Percentiles rank a stretch among this genome's conserved stretches.
These are phyloP conservation scores for Aphrophora alni DNA, from an alignment of 2,888 invertebrate species.

Conservation along the genomic window DNA sequence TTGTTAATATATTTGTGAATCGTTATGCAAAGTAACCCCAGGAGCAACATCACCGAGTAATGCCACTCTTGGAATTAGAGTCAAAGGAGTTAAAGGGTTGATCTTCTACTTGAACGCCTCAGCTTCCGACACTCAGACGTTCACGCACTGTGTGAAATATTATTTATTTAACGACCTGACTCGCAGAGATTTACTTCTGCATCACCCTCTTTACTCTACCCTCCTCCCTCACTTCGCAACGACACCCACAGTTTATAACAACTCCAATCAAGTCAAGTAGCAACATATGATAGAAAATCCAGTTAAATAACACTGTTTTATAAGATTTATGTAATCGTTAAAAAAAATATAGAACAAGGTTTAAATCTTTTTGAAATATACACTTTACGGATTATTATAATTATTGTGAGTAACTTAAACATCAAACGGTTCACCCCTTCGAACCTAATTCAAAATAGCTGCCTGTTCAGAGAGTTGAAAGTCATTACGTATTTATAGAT, in stretches of 20 bases:
- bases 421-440: neutral
- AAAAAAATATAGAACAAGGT: neutral
- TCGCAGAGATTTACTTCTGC: too few species aligned
- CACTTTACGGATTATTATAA: neutral
- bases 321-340: neutral
- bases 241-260: neutral
- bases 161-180: neutral
- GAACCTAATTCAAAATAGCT: neutral
- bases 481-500: too few species aligned
- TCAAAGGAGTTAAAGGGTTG: neutral
- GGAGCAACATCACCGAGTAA: neutral
- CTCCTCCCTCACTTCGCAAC: neutral
- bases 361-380: neutral
- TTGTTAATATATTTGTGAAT: too few species aligned
- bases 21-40: neutral
- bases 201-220: neutral
- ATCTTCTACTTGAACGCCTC: neutral
- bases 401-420: neutral
- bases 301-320: neutral
- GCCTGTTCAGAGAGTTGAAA: neutral
- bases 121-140: neutral
- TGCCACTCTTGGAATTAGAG: neutral
- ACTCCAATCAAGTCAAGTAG: neutral
- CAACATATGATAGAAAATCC: slow-evolving; percentile 6
- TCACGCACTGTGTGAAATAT: neutral